Percentiles rank a stretch among this genome's conserved stretches.
Conservation (phyloP, 2,888 invertebrate genomes). For the Drosophila mercatorum region DNA sequence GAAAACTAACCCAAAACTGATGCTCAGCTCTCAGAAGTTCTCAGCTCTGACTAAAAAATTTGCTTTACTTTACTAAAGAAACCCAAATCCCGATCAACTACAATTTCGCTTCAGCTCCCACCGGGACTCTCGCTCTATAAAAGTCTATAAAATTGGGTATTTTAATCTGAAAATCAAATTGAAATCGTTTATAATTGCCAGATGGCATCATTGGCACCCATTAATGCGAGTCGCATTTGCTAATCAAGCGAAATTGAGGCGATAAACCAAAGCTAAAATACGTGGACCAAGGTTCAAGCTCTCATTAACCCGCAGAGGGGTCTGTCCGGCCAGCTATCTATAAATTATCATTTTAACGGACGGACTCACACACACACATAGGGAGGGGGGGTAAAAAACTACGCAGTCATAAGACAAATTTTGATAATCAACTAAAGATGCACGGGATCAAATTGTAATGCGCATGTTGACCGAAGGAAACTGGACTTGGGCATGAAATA, state of each 20-base stretch:
- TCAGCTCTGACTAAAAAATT: too few relatives aligned
- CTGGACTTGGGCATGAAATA: slow-evolving; percentile 59
- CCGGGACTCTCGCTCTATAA: too few relatives aligned
- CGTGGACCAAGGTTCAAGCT: slow-evolving; percentile 53
- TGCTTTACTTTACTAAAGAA: too few relatives aligned
- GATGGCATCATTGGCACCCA: background rate
- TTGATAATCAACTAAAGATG: slow-evolving; percentile 55
- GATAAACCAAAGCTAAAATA: slow-evolving; percentile 61
- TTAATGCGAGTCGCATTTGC: background rate
- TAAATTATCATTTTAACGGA: slow-evolving; percentile 65
- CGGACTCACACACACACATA: slow-evolving; percentile 9
- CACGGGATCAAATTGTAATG: slow-evolving; percentile 67
- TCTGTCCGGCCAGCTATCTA: slow-evolving; percentile 22
- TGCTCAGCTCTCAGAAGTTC: too few relatives aligned
- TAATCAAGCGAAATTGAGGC: slow-evolving; percentile 55
- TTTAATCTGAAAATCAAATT: background rate
- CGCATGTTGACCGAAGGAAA: slow-evolving; percentile 58
- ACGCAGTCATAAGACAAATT: slow-evolving; percentile 72
- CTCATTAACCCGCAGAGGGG: slow-evolving; percentile 54
- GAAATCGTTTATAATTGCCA: too few relatives aligned
- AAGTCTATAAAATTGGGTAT: background rate
- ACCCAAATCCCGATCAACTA: too few relatives aligned
- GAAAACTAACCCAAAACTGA: too few relatives aligned
- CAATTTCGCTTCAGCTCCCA: too few relatives aligned
- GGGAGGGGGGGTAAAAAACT: slow-evolving; percentile 31